Conservation (phyloP, 2,888 invertebrate genomes). For the Clostera curtula region DNA sequence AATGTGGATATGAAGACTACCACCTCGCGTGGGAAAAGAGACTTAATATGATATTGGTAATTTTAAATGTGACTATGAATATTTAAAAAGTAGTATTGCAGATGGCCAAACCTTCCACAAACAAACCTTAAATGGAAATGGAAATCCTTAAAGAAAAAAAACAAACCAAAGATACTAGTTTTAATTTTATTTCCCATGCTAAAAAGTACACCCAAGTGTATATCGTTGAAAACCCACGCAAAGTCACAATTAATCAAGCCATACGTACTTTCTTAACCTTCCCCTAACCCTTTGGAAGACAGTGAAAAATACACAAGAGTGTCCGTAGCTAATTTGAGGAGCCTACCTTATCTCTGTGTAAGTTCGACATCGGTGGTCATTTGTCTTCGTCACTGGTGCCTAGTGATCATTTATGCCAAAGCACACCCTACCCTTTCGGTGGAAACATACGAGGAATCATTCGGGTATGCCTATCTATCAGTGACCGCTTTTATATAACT, state of each 20-base stretch:
- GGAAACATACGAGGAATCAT: constrained; percentile 26
- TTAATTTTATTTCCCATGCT: too few species aligned
- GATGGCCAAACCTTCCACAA: too few species aligned
- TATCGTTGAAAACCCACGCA: constrained; percentile 1
- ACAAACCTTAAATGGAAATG: too few species aligned
- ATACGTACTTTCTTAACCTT: constrained; percentile 2
- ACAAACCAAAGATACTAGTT: too few species aligned
- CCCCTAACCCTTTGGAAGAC: constrained; percentile 40
- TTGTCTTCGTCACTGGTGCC: constrained; percentile 74
- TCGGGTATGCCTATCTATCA: constrained; percentile 10
- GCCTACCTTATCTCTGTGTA: constrained; percentile 72
- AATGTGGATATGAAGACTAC: too few species aligned
- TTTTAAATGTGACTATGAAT: too few species aligned
- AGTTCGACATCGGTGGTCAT: constrained; percentile 71
- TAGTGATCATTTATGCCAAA: constrained; percentile 75
- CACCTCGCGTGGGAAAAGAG: too few species aligned
- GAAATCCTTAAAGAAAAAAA: too few species aligned
- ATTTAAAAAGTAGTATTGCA: too few species aligned
- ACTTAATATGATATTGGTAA: too few species aligned
- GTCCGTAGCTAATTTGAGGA: constrained; percentile 70
- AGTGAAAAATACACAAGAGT: constrained; percentile 60
- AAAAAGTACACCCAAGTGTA: too few species aligned
- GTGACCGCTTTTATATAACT: background rate
- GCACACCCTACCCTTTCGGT: constrained; percentile 72
- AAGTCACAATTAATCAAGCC: constrained; percentile 1